phyloP scores from a whole-genome alignment of 2,888 invertebrate species.

The Lomographa bimaculata region DNA sequence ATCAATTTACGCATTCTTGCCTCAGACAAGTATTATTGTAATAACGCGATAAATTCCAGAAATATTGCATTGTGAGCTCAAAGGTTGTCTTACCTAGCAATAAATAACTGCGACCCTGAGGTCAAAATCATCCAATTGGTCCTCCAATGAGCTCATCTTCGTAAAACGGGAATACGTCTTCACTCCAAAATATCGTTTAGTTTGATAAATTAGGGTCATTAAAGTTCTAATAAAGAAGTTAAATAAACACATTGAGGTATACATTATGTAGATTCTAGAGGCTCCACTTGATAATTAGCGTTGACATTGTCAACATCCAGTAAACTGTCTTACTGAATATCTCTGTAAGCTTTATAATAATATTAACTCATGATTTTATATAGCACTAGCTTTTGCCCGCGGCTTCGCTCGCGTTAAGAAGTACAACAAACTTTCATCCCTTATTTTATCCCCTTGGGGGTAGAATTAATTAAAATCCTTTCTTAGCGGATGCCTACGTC shows the following conservation, averaged over 20 bases:
- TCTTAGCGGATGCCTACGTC: too few species aligned
- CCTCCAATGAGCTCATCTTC: conserved; percentile 36
- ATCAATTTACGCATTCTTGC: conserved; percentile 6
- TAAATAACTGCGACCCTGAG: conserved; percentile 57
- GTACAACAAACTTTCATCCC: too few species aligned
- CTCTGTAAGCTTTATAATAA: too few species aligned
- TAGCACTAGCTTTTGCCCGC: too few species aligned
- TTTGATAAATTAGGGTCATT: conserved; percentile 34
- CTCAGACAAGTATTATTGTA: conserved; percentile 29
- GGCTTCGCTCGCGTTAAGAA: too few species aligned
- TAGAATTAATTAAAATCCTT: too few species aligned
- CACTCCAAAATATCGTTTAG: conserved; percentile 31
- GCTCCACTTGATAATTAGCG: too few species aligned
- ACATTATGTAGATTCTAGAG: too few species aligned
- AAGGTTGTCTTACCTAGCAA: conserved; percentile 37
- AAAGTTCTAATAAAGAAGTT: conserved; percentile 21
- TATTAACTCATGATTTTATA: too few species aligned
- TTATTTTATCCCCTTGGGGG: too few species aligned
- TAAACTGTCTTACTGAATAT: too few species aligned
- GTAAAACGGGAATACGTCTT: conserved; percentile 44
- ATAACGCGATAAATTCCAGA: conserved; percentile 36
- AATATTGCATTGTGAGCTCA: conserved; percentile 40
- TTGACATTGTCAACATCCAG: too few species aligned
- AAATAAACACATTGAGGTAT: neutral
- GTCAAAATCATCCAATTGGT: conserved; percentile 49